A percentile compares a stretch with the other conserved stretches of the same genome.
Conservation (phyloP, 2,797 vertebrate species). For the Melanogrammus aeglefinus region DNA sequence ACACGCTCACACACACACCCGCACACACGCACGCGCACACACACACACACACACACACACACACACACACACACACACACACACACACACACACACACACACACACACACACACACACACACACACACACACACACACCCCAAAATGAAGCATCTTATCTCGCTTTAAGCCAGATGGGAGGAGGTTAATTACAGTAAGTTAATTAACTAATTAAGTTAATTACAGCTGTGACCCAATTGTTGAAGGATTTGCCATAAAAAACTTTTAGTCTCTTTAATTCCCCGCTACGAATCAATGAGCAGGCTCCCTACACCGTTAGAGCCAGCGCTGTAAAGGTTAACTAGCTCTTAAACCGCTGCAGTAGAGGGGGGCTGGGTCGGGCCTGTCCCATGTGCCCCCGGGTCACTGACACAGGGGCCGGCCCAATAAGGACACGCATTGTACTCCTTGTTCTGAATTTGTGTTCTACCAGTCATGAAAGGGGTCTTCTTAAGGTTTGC, state of each 20-base stretch:
- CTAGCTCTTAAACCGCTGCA: not conserved
- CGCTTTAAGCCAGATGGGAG: slow-evolving; percentile 6
- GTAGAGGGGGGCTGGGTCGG: not conserved
- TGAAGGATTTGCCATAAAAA: slow-evolving; percentile 2
- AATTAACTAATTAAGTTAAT: slow-evolving; percentile 46
- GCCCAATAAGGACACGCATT: slow-evolving; percentile 1
- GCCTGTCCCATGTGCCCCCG: not conserved
- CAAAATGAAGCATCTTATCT: slow-evolving; percentile 12
- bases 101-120: not conserved
- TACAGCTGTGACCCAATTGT: slow-evolving; percentile 28
- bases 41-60: not conserved
- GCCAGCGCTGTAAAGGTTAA: slow-evolving; percentile 18
- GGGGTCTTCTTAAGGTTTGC: slow-evolving; percentile 33
- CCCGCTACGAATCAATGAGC: not conserved
- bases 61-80: not conserved
- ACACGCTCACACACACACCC: not conserved
- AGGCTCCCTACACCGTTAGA: slow-evolving; percentile 10
- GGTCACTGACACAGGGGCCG: slow-evolving; percentile 7
- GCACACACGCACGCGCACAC: not conserved
- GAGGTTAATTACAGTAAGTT: slow-evolving; percentile 46
- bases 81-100: not conserved
- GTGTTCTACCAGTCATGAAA: slow-evolving; percentile 41
- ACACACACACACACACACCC: slow-evolving; percentile 3
- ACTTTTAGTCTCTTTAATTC: not conserved
- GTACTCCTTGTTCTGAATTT: slow-evolving; percentile 30